Percentiles rank a stretch among this genome's conserved stretches.
Conservation (phyloP, 2,797 vertebrate genomes). For the Chelonia mydas region DNA sequence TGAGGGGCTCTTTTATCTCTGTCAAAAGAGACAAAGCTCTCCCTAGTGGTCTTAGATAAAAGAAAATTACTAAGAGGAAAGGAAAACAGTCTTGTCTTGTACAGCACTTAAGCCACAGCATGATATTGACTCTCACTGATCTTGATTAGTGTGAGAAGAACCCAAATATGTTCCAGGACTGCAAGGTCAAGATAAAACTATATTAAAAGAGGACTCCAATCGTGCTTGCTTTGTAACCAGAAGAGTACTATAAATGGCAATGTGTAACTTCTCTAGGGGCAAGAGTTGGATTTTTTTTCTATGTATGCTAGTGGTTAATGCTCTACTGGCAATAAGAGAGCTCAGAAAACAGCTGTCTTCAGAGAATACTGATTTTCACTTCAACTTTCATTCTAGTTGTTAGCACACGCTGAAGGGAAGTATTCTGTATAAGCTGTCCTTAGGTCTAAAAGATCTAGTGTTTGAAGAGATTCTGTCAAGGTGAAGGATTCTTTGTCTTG, state of each 20-base stretch:
- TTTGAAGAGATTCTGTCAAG: neutral
- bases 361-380: neutral
- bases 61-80: neutral
- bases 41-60: neutral
- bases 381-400: too few species aligned
- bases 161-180: neutral
- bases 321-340: neutral
- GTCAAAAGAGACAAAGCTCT: neutral
- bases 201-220: neutral
- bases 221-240: neutral
- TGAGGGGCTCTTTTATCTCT: neutral
- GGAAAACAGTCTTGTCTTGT: neutral
- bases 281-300: neutral
- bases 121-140: neutral
- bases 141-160: neutral
- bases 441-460: neutral
- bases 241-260: neutral
- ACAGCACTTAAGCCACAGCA: neutral
- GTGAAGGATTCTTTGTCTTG: neutral
- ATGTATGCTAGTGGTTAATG: neutral
- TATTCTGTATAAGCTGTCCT: neutral
- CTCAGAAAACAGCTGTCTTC: rapidly evolving
- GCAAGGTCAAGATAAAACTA: neutral
- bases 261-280: neutral
- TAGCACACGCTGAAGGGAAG: too few species aligned